Evolutionary conservation across 2,113 vertebrate species (phyloP).

Genomic region (Neotragus moschatus): DNA sequence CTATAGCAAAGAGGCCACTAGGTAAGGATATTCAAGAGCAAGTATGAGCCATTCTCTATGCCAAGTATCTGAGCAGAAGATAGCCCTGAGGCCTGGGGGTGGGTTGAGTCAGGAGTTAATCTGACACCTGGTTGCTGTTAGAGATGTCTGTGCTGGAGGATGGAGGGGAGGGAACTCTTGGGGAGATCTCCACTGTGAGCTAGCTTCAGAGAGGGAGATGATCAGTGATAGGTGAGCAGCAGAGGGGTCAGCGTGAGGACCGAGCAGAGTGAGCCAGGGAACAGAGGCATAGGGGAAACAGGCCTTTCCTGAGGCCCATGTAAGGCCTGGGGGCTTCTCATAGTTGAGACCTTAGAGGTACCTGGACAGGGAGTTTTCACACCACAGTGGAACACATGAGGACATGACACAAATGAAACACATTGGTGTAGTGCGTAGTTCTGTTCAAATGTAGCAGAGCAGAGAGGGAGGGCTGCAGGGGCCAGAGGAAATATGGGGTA

Average conservation of each 20-base stretch:
- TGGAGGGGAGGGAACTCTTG: not conserved
- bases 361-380: not conserved
- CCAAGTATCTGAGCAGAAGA: not conserved
- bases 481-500: not conserved
- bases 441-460: not conserved
- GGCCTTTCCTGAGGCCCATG: not conserved
- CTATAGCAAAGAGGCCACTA: not conserved
- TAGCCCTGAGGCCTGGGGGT: not conserved
- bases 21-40: not conserved
- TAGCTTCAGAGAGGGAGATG: not conserved
- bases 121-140: not conserved
- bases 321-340: not conserved
- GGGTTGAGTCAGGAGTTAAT: not conserved
- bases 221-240: not conserved
- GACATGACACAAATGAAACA: not conserved
- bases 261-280: not conserved
- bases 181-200: not conserved
- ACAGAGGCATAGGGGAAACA: not conserved
- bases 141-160: not conserved
- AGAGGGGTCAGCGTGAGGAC: not conserved
- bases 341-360: not conserved
- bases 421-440: not conserved
- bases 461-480: not conserved
- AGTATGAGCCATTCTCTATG: not conserved
- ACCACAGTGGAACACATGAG: not conserved